These are phyloP conservation scores for Eptesicus fuscus DNA, from an alignment of 2,113 vertebrate genomes.

Conservation along the genomic window DNA sequence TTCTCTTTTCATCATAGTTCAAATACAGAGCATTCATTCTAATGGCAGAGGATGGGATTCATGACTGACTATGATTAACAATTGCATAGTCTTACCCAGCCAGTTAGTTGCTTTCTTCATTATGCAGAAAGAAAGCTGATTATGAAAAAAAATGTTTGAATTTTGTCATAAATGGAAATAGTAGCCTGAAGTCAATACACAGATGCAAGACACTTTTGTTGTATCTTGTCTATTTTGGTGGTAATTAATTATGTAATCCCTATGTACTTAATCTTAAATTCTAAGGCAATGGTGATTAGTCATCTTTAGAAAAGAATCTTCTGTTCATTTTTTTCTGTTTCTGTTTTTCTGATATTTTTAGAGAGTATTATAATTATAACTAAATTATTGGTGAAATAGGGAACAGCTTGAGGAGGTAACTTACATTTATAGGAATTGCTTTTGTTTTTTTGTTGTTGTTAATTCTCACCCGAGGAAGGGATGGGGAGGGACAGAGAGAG, in stretches of 20 bases:
- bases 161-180: conserved; percentile 41
- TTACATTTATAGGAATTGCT: background rate
- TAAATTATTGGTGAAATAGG: conserved; percentile 2
- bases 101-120: background rate
- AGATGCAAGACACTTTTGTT: conserved; percentile 31
- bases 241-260: conserved; percentile 21
- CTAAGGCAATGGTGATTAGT: background rate
- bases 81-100: background rate
- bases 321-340: background rate
- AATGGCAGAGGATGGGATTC: background rate
- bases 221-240: conserved; percentile 42
- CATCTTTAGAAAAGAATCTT: conserved; percentile 20
- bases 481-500: no score
- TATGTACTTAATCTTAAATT: conserved; percentile 22
- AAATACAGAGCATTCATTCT: conserved; percentile 14
- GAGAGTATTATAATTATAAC: conserved; percentile 8
- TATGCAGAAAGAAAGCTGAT: background rate
- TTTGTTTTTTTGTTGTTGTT: background rate
- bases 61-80: background rate
- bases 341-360: background rate
- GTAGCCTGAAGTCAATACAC: background rate
- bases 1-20: background rate
- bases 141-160: background rate
- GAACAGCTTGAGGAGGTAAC: background rate
- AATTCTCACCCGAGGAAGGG: no score